phyloP scores from a whole-genome alignment of 1,140 invertebrate genomes.

The Halesus radiatus region DNA sequence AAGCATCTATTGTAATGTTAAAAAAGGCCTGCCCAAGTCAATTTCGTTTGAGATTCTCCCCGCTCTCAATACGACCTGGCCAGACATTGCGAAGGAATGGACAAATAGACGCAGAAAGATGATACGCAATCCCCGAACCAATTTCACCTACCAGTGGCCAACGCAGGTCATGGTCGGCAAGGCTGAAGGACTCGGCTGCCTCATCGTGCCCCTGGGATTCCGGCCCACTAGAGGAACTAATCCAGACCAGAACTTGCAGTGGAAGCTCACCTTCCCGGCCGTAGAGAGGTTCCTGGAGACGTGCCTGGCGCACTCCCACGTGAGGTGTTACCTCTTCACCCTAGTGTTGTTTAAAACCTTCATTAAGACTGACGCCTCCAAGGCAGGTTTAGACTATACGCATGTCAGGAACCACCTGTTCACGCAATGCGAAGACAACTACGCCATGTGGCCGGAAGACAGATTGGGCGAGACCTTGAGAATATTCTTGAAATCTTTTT shows the following conservation, averaged over 20 bases:
- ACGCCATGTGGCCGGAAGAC: constrained; percentile 78
- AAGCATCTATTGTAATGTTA: constrained; percentile 72
- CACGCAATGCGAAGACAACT: constrained; percentile 82
- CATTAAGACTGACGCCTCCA: constrained; percentile 72
- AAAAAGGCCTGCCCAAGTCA: constrained; percentile 62
- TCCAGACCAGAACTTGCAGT: constrained; percentile 75
- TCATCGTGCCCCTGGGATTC: constrained; percentile 78
- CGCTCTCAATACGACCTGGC: constrained; percentile 77
- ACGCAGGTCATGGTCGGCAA: constrained; percentile 74
- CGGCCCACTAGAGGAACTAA: constrained; percentile 72
- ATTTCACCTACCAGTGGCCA: constrained; percentile 77
- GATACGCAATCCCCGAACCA: constrained; percentile 70
- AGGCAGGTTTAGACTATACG: constrained; percentile 72
- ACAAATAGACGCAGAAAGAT: constrained; percentile 70
- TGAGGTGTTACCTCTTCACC: constrained; percentile 77
- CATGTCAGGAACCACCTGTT: constrained; percentile 85
- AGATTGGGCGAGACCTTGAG: constrained; percentile 77
- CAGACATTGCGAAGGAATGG: constrained; percentile 76
- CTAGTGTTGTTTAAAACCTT: constrained; percentile 78
- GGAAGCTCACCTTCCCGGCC: constrained; percentile 80
- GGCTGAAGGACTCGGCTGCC: constrained; percentile 76
- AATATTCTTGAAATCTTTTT: constrained; percentile 74
- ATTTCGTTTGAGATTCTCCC: constrained; percentile 75
- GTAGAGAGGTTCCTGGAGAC: constrained; percentile 81
- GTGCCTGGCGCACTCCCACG: constrained; percentile 77